Evolutionary conservation across 64 coral and sea anemone genomes (phyloP), one percentile per base, ranked within the genome.

Genomic region (Catalaphyllia jardinei): DNA sequence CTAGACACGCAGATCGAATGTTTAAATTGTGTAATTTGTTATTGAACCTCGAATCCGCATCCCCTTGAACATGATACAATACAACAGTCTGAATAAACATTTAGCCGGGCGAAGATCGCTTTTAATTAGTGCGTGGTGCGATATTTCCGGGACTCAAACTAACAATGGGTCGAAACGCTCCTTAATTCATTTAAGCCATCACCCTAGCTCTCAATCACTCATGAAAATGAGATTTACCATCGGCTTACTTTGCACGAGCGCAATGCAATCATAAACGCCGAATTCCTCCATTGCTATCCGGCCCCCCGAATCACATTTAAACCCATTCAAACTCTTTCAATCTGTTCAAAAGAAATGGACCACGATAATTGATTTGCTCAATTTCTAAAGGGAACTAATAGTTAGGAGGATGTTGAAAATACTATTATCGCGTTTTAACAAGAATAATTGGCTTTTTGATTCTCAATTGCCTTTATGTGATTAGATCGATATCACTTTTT

Each of bases 1-100:
- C 81, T 85, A 71, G 81, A 85, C 81, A 85, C 81, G 81, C 14
- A 85, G 81, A 85, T 71, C 81, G 39, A 85, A 71, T 85, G 63
- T 85, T 71, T 85, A 51, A 85, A 85, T 85, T 85, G 81, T 67
- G 81, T 85, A 85, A 71, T 85, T 85, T 71, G 62, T 39, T 38
- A 69, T 85, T 71, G 81, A 85, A 64, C 22, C 63, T 85, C 20
- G 63, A 85, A 71, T 85, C 81, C 81, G 81, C 33, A 85, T 85
- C 81, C 62, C n/a, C 62, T 85, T 25, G 39, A 85, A 85, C 29
- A 30, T 85, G 81, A 85, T 85, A 85, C 81, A 85, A 85, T 85
- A 69, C 65, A 51, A 49, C 35, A 85, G 42, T 71, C 62, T 67
- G 39, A 50, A 24, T 65, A 85, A 85, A 85, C 81, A 85, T 85